These are phyloP conservation scores for Anarsia innoxiella DNA, from an alignment of 2,888 invertebrate genomes.

Conservation along the genomic window DNA sequence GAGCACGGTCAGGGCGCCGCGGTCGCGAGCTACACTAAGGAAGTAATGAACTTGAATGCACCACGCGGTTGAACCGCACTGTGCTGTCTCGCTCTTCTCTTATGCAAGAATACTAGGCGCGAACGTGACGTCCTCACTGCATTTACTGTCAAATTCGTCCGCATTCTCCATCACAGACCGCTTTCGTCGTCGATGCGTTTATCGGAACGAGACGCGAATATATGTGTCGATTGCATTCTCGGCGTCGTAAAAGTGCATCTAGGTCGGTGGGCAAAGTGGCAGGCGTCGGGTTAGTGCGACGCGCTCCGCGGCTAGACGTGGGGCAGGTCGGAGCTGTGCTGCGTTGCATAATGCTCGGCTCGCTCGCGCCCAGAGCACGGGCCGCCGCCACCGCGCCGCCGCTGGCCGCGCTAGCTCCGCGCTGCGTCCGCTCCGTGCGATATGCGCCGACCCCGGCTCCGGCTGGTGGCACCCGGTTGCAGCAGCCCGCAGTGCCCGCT, in stretches of 20 bases:
- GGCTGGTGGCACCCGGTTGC: too few relatives aligned
- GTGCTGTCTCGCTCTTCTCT: slow-evolving; percentile 56
- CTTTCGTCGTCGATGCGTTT: slow-evolving; percentile 74
- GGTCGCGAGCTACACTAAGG: slow-evolving; percentile 50
- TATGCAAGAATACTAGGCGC: slow-evolving; percentile 50
- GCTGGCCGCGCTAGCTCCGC: slow-evolving; percentile 45
- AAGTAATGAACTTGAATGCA: slow-evolving; percentile 77
- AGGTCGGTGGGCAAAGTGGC: slow-evolving; percentile 66
- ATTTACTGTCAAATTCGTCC: slow-evolving; percentile 71
- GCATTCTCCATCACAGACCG: slow-evolving; percentile 73
- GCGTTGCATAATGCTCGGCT: slow-evolving; percentile 62
- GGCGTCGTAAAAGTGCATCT: slow-evolving; percentile 72
- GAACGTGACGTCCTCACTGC: slow-evolving; percentile 69
- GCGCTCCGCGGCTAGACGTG: slow-evolving; percentile 62
- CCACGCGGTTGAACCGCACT: slow-evolving; percentile 53
- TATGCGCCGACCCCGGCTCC: slow-evolving; percentile 57
- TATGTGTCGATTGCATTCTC: slow-evolving; percentile 73
- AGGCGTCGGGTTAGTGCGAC: slow-evolving; percentile 61
- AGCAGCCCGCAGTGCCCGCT: too few relatives aligned
- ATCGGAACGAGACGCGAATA: slow-evolving; percentile 75
- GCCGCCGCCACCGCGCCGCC: slow-evolving; percentile 26
- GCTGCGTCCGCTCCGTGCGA: slow-evolving; percentile 52
- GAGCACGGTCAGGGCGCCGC: slow-evolving; percentile 48
- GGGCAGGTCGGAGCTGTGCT: slow-evolving; percentile 64
- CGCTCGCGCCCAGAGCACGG: slow-evolving; percentile 44